phyloP scores from a whole-genome alignment of 2,113 vertebrate genomes.

The Leucopsar rothschildi region DNA sequence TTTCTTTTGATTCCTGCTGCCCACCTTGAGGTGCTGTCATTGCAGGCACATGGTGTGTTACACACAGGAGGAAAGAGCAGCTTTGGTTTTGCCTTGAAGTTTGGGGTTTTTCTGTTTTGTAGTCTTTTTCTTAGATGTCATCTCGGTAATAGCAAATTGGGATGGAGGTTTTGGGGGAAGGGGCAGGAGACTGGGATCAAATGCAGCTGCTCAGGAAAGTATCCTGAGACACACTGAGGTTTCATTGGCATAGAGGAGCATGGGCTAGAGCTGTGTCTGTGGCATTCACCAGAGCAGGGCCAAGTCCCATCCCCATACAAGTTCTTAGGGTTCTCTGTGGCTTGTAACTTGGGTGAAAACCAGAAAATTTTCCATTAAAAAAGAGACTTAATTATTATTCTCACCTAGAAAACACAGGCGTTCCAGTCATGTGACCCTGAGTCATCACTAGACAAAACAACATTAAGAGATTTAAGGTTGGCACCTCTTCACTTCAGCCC shows the following conservation, averaged over 20 bases:
- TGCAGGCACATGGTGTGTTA: not conserved
- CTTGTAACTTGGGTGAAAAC: not conserved
- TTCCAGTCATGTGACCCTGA: not conserved
- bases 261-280: not conserved
- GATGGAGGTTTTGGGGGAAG: not conserved
- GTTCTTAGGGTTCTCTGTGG: not conserved
- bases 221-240: not conserved
- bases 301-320: not conserved
- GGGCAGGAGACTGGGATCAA: not conserved
- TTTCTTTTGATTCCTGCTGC: not conserved
- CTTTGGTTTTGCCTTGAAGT: not conserved
- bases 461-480: not conserved
- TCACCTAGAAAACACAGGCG: not conserved
- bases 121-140: not conserved
- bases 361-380: not conserved
- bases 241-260: not conserved
- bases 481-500: not conserved
- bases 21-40: not conserved
- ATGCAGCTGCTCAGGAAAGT: not conserved
- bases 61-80: not conserved
- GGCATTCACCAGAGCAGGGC: not conserved
- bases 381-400: not conserved
- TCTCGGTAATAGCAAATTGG: not conserved
- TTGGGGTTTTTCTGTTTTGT: not conserved
- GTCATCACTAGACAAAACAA: not conserved